A percentile compares a stretch with the other conserved stretches of the same genome.
phyloP scores from a whole-genome alignment of 2,888 invertebrate species.

The Cephonodes hylas region DNA sequence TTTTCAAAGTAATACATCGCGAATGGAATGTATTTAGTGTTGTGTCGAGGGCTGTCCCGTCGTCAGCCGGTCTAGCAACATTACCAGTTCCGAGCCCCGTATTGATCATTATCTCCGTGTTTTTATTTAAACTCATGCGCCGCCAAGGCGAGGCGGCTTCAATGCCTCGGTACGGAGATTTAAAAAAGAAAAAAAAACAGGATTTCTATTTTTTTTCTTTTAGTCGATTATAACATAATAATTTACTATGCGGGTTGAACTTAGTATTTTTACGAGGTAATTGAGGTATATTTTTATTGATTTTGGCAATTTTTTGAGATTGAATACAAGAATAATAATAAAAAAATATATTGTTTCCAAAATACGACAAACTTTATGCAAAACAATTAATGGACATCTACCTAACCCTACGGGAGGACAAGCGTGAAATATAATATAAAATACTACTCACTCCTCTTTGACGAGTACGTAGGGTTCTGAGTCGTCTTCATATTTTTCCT shows the following conservation, averaged over 20 bases:
- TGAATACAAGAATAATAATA: too few species aligned
- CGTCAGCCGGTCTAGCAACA: not conserved
- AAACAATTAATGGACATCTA: too few species aligned
- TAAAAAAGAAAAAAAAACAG: not conserved
- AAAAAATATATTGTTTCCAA: too few species aligned
- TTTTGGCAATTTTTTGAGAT: too few species aligned
- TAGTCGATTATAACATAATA: too few species aligned
- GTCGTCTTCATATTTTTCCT: conserved; percentile 26
- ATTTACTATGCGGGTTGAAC: not conserved
- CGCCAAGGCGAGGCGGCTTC: not conserved
- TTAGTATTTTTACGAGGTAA: too few species aligned
- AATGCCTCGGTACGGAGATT: not conserved
- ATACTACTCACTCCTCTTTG: conserved; percentile 65
- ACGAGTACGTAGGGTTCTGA: conserved; percentile 57
- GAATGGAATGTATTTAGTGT: not conserved
- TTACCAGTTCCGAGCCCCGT: not conserved
- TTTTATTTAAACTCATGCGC: not conserved
- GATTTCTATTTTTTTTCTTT: not conserved
- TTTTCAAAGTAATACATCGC: not conserved
- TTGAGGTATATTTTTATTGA: too few species aligned
- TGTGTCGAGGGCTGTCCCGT: not conserved
- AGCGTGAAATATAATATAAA: too few species aligned
- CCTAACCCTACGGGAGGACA: too few species aligned
- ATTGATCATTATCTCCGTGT: conserved; percentile 5
- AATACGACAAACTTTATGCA: too few species aligned